phyloP scores from a whole-genome alignment of 2,113 vertebrate genomes.

The Morone saxatilis region DNA sequence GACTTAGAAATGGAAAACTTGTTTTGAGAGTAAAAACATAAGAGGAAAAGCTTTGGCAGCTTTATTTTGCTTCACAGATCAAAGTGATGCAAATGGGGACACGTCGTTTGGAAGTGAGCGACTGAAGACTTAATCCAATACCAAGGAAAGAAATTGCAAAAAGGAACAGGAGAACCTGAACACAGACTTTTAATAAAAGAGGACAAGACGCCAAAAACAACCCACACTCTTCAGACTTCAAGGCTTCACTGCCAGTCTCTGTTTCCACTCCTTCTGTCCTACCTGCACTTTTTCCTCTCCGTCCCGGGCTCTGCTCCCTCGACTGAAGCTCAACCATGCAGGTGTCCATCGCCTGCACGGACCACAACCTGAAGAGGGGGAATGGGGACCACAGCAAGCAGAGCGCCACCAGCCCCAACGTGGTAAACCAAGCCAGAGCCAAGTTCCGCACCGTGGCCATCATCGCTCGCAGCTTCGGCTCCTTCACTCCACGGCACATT shows the following conservation, averaged over 20 bases:
- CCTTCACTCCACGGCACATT: constrained; percentile 96
- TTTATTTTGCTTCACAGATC: constrained; percentile 29
- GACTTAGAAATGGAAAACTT: constrained; percentile 53
- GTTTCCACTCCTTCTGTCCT: constrained; percentile 8
- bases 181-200: constrained; percentile 6
- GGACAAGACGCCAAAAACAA: neutral
- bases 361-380: constrained; percentile 96
- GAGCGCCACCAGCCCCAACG: constrained; percentile 91
- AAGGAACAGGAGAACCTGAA: constrained; percentile 1
- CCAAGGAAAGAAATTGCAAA: constrained; percentile 3
- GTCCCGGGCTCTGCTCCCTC: constrained; percentile 5
- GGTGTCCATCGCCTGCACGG: constrained; percentile 99
- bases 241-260: neutral
- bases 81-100: constrained; percentile 59
- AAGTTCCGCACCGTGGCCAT: constrained; percentile 98
- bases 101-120: constrained; percentile 24
- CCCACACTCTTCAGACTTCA: constrained; percentile 3
- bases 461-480: constrained; percentile 96
- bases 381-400: constrained; percentile 98
- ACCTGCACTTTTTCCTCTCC: constrained; percentile 17
- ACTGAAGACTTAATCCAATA: constrained; percentile 37
- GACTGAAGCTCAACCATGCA: constrained; percentile 88
- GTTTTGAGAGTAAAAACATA: constrained; percentile 27
- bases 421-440: constrained; percentile 95
- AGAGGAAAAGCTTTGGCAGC: constrained; percentile 17